Percentiles rank a stretch among this genome's conserved stretches.
phyloP scores from a whole-genome alignment of 2,888 invertebrate genomes.

The Lasioglossum zephyrum region DNA sequence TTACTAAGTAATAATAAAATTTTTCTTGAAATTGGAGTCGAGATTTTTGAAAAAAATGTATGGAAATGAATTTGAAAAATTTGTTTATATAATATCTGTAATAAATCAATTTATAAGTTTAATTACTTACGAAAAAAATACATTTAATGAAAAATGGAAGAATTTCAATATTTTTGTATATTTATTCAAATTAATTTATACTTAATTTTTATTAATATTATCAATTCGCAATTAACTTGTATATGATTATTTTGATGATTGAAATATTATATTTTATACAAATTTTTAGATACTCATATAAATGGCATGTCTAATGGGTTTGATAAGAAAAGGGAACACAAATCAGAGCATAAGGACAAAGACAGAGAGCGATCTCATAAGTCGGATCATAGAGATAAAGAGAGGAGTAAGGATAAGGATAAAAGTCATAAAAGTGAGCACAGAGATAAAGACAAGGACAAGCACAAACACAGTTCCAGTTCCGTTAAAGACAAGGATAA shows the following conservation, averaged over 20 bases:
- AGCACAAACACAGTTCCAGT: conserved; percentile 81
- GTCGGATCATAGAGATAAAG: conserved; percentile 84
- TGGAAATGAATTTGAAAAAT: conserved; percentile 13
- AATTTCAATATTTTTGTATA: neutral
- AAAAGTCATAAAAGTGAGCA: conserved; percentile 85
- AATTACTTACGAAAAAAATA: neutral
- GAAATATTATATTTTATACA: conserved; percentile 14
- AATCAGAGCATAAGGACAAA: conserved; percentile 86
- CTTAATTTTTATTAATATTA: neutral
- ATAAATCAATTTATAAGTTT: neutral
- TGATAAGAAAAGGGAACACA: conserved; percentile 86
- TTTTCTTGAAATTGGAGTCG: neutral
- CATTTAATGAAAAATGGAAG: neutral
- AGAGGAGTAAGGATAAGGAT: conserved; percentile 87
- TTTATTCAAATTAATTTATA: conserved; percentile 1
- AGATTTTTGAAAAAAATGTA: neutral
- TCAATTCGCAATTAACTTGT: neutral
- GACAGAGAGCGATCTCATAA: conserved; percentile 84
- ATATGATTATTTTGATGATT: neutral
- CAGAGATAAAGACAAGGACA: conserved; percentile 87
- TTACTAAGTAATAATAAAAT: neutral
- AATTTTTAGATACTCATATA: conserved; percentile 85
- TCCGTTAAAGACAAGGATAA: conserved; percentile 83
- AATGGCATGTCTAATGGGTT: conserved; percentile 94
- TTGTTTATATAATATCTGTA: conserved; percentile 1